Percentiles rank a stretch among this genome's conserved stretches.
Conservation (phyloP, 2,888 invertebrate genomes). For the Craniophora ligustri region DNA sequence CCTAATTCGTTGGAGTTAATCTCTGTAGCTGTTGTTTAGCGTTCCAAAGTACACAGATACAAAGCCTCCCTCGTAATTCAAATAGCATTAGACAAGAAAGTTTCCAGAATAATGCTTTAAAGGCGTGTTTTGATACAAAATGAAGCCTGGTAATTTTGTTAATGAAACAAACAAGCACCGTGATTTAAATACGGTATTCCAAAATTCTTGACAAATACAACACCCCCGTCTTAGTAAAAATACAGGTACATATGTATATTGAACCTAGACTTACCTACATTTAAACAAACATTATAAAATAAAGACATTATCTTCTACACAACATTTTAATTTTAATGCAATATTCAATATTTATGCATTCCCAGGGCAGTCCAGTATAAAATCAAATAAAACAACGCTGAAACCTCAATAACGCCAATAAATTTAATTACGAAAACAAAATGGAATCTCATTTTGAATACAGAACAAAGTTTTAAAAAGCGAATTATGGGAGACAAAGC, state of each 20-base stretch:
- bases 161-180: slow-evolving; percentile 16
- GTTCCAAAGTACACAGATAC: slow-evolving; percentile 17
- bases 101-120: slow-evolving; percentile 20
- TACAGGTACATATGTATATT: too few relatives aligned
- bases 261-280: too few relatives aligned
- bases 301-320: not conserved
- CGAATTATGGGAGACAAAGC: slow-evolving; percentile 12
- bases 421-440: slow-evolving; percentile 6
- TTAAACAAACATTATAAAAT: too few relatives aligned
- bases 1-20: slow-evolving; percentile 40
- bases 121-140: slow-evolving; percentile 38
- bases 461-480: slow-evolving; percentile 17
- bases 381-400: not conserved
- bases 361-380: not conserved
- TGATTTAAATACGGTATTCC: slow-evolving; percentile 2
- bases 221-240: too few relatives aligned
- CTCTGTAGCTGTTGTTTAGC: slow-evolving; percentile 30
- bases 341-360: too few relatives aligned
- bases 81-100: slow-evolving; percentile 33
- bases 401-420: slow-evolving; percentile 8
- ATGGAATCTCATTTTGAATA: slow-evolving; percentile 6
- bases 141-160: slow-evolving; percentile 35
- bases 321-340: too few relatives aligned
- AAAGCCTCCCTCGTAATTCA: slow-evolving; percentile 24
- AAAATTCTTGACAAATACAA: too few relatives aligned